A percentile compares a stretch with the other conserved stretches of the same genome.
Evolutionary conservation across 2,888 invertebrate species (phyloP).

Genomic region (Deroplatys truncata): DNA sequence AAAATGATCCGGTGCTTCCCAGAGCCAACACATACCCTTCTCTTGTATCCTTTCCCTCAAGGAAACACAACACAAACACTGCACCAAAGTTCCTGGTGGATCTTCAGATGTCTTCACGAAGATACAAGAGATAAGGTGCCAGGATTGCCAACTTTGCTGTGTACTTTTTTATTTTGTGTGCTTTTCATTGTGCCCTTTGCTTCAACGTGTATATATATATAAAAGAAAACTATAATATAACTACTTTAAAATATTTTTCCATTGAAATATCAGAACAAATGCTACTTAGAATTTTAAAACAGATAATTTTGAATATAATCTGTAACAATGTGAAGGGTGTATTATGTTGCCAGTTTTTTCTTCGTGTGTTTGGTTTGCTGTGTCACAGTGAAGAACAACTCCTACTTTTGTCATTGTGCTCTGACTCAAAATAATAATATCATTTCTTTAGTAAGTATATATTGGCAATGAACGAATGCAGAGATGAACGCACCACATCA

Average conservation of each 20-base stretch:
- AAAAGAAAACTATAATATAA: no score
- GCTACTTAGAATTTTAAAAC: no score
- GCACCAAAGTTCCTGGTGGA: background rate
- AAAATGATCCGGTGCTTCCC: background rate
- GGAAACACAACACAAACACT: background rate
- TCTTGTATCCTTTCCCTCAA: background rate
- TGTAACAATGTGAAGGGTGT: no score
- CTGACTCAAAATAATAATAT: no score
- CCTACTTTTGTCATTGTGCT: background rate
- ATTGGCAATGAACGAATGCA: no score
- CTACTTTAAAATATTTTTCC: no score
- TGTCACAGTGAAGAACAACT: background rate
- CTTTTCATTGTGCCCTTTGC: background rate
- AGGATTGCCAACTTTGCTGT: background rate
- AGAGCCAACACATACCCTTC: background rate
- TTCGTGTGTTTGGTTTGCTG: background rate
- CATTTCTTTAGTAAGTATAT: no score
- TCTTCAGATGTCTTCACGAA: background rate
- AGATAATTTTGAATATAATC: no score
- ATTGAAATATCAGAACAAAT: no score
- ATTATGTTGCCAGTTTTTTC: background rate
- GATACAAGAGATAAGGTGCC: background rate
- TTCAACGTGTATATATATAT: no score
- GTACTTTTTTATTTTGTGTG: background rate
- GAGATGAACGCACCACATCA: no score